phyloP scores from a whole-genome alignment of 2,797 vertebrate genomes.

The Epinephelus awoara region DNA sequence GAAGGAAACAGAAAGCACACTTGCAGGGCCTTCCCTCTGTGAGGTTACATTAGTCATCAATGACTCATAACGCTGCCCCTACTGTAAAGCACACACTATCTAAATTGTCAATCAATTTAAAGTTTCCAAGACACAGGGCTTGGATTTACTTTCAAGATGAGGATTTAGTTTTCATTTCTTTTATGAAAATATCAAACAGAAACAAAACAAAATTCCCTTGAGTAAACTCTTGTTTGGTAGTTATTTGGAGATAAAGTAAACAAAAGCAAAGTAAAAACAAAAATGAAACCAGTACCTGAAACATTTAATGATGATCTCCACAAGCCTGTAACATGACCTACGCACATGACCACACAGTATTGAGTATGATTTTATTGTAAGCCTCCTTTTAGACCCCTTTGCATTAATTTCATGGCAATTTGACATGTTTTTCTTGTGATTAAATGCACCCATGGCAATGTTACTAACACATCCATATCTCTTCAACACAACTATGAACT shows the following conservation, averaged over 20 bases:
- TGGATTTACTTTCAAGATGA: not conserved
- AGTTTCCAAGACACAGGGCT: not conserved
- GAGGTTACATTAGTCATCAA: constrained; percentile 10
- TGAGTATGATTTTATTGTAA: not conserved
- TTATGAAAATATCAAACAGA: not conserved
- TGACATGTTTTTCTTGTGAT: too few relatives aligned
- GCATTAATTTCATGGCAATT: too few relatives aligned
- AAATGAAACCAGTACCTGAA: not conserved
- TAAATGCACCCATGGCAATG: too few relatives aligned
- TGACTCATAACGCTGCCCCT: constrained; percentile 28
- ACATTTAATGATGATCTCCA: not conserved
- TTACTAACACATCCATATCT: too few relatives aligned
- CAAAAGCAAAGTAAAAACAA: not conserved
- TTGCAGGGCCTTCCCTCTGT: not conserved
- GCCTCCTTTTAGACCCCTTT: not conserved
- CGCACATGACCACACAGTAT: not conserved
- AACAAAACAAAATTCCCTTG: not conserved
- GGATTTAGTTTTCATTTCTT: not conserved
- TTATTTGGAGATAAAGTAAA: not conserved
- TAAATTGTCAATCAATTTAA: not conserved
- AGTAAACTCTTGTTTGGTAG: not conserved
- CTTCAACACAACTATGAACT: not conserved
- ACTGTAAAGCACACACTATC: not conserved
- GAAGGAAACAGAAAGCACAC: not conserved
- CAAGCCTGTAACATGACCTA: not conserved